Percentiles rank a stretch among this genome's conserved stretches.
Evolutionary conservation across 2,888 invertebrate species (phyloP).

Genomic region (Eucera pruinosa): DNA sequence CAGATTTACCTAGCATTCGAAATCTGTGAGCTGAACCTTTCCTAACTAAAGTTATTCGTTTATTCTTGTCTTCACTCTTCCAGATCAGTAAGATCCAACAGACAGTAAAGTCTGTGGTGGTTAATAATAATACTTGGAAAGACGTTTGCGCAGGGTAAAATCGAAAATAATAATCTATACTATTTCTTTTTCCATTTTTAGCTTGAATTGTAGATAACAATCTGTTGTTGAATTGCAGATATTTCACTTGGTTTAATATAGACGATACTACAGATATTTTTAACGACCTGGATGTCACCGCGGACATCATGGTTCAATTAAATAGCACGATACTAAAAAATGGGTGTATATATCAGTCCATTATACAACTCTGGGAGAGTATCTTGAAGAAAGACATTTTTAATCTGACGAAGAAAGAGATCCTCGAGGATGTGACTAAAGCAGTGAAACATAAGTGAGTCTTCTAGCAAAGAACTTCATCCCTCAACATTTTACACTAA

Average conservation of each 20-base stretch:
- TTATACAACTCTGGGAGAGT: conserved; percentile 78
- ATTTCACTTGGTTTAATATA: conserved; percentile 79
- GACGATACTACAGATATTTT: conserved; percentile 53
- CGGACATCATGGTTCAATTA: conserved; percentile 66
- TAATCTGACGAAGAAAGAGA: conserved; percentile 69
- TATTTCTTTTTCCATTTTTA: not conserved
- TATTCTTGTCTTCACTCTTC: conserved; percentile 33
- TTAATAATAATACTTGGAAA: conserved; percentile 79
- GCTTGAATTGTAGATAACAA: not conserved
- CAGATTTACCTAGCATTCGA: conserved; percentile 25
- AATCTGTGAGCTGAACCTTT: conserved; percentile 30
- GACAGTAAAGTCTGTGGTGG: conserved; percentile 73
- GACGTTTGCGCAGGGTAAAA: conserved; percentile 83
- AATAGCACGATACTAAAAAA: conserved; percentile 72
- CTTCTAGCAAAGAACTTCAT: not conserved
- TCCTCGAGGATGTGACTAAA: conserved; percentile 74
- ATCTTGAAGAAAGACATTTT: conserved; percentile 58
- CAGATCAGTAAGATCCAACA: conserved; percentile 79
- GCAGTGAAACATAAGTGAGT: conserved; percentile 75
- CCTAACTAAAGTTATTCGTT: not conserved
- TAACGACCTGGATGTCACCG: conserved; percentile 60
- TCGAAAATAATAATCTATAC: not conserved
- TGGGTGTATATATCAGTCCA: conserved; percentile 80
- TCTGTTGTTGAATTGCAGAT: conserved; percentile 65
- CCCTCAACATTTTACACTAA: not conserved